Percentiles rank a stretch among this genome's conserved stretches.
Evolutionary conservation across 2,113 vertebrate genomes (phyloP).

Genomic region (Sprattus sprattus): DNA sequence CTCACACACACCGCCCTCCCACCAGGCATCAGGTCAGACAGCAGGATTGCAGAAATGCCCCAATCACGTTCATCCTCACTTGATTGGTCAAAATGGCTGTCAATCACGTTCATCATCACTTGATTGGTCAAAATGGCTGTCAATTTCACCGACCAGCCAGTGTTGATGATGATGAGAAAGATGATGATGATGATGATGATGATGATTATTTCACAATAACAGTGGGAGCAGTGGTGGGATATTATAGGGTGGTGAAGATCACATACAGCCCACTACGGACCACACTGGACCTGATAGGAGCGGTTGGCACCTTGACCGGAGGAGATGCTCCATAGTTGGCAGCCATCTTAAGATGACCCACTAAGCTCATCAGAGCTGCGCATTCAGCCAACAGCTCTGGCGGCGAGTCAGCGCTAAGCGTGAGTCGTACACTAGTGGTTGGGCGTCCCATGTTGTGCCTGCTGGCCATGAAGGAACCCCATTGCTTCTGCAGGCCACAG

Average conservation of each 20-base stretch:
- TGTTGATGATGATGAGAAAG: background rate
- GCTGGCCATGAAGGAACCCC: background rate
- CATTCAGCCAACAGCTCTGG: background rate
- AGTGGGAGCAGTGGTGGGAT: background rate
- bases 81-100: background rate
- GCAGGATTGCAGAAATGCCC: background rate
- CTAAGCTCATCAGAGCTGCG: background rate
- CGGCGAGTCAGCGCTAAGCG: no score
- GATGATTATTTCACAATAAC: background rate
- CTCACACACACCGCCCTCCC: background rate
- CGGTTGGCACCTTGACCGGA: background rate
- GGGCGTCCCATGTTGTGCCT: background rate
- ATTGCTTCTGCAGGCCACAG: background rate
- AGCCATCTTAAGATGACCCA: background rate
- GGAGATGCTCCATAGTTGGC: background rate
- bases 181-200: background rate
- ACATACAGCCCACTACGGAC: background rate
- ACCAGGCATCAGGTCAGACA: slow-evolving; percentile 17
- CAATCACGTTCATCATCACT: background rate
- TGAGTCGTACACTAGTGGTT: background rate
- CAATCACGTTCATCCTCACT: background rate
- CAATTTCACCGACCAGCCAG: background rate
- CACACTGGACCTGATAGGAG: background rate
- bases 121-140: background rate
- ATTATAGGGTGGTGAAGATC: background rate